phyloP scores from a whole-genome alignment of 2,797 vertebrate genomes.

The Todus mexicanus region DNA sequence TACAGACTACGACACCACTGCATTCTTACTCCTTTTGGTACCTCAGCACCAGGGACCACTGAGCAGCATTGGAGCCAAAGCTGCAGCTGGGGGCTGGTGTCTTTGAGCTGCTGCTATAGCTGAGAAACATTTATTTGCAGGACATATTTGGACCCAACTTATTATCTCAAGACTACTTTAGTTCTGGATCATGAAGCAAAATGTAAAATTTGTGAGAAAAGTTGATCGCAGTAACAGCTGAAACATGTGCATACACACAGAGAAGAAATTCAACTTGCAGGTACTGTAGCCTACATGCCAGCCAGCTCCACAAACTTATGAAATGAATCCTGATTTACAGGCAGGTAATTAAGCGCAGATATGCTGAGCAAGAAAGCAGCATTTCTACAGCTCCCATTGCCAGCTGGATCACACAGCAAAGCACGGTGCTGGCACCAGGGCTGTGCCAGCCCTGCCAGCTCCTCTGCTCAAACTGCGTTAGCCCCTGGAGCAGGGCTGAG shows the following conservation, averaged over 20 bases:
- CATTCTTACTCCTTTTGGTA: not conserved
- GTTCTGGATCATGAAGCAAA: not conserved
- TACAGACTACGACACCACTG: not conserved
- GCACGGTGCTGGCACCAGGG: rapidly evolving
- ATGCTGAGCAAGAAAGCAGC: conserved; percentile 26
- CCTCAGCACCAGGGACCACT: not conserved
- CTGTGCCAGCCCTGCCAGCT: not conserved
- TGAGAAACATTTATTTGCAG: not conserved
- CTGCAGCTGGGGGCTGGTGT: not conserved
- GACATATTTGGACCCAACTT: not conserved
- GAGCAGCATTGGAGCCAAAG: not conserved
- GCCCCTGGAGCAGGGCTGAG: not conserved
- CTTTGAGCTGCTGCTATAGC: not conserved
- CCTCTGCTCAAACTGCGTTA: not conserved
- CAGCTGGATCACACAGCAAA: not conserved
- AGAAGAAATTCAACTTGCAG: not conserved
- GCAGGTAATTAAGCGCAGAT: conserved; percentile 52
- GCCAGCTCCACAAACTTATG: not conserved
- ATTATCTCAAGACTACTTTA: not conserved
- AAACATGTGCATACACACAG: rapidly evolving
- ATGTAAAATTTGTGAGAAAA: not conserved
- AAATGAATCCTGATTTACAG: conserved; percentile 42
- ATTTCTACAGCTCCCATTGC: conserved; percentile 2
- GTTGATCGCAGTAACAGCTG: not conserved
- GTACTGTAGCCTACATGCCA: not conserved